phyloP scores from a whole-genome alignment of 2,113 vertebrate species.

The cattle (Bos taurus) region DNA sequence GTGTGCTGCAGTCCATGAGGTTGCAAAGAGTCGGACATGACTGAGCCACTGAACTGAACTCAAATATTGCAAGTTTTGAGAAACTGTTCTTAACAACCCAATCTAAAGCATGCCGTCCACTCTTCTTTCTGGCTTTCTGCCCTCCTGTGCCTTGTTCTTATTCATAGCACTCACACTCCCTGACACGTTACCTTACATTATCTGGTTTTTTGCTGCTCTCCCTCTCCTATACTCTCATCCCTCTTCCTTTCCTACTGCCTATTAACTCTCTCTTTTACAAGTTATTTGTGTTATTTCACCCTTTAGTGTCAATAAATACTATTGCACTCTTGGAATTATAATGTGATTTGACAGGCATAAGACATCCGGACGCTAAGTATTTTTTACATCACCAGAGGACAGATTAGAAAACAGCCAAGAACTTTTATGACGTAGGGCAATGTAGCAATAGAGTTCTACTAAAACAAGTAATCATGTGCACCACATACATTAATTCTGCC shows the following conservation, averaged over 20 bases:
- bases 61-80: not conserved
- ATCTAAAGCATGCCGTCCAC: not conserved
- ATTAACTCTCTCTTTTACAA: not conserved
- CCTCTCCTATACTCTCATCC: not conserved
- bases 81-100: not conserved
- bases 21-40: not conserved
- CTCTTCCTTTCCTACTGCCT: not conserved
- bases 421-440: not conserved
- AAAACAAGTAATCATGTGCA: not conserved
- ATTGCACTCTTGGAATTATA: not conserved
- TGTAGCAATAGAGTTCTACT: not conserved
- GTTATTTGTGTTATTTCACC: not conserved
- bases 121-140: not conserved
- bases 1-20: not conserved
- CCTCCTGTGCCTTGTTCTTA: not conserved
- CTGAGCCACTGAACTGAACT: not conserved
- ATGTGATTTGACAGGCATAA: not conserved
- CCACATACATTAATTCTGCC: not conserved
- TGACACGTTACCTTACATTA: not conserved
- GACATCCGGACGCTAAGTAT: not conserved
- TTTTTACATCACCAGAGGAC: not conserved
- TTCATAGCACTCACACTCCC: not conserved
- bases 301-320: not conserved
- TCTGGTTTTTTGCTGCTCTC: not conserved
- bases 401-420: not conserved